Conservation (phyloP, 2,888 invertebrate genomes). For the Caenorhabditis angaria region DNA sequence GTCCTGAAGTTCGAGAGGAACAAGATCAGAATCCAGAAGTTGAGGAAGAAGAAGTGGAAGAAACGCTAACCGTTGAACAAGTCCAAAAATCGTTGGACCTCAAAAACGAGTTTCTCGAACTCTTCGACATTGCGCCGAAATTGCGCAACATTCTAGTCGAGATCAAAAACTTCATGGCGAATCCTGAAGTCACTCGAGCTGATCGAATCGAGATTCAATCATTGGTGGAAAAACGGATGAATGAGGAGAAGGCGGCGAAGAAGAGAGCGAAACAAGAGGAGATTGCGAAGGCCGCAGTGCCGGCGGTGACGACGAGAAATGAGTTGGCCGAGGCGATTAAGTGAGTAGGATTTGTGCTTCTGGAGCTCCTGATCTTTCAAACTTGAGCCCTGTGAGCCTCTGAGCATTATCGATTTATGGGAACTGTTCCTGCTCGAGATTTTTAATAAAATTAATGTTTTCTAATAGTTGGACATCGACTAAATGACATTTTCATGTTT, state of each 20-base stretch:
- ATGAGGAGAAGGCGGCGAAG: constrained; percentile 26
- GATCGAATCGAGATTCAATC: constrained; percentile 23
- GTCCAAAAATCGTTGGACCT: constrained; percentile 15
- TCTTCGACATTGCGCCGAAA: constrained; percentile 22
- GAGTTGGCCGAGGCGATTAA: constrained; percentile 13
- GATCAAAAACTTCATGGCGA: constrained; percentile 16
- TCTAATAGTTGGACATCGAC: too few relatives aligned
- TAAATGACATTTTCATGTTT: too few relatives aligned
- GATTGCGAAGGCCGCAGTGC: neutral
- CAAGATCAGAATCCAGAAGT: neutral
- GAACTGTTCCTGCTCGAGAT: too few relatives aligned
- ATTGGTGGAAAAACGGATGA: constrained; percentile 12
- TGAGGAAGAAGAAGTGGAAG: neutral
- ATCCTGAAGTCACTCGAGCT: constrained; percentile 22
- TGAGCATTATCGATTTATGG: too few relatives aligned
- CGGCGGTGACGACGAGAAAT: neutral
- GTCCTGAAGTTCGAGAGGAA: neutral
- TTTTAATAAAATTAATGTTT: too few relatives aligned
- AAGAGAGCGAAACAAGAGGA: constrained; percentile 15
- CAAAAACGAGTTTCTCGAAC: constrained; percentile 25
- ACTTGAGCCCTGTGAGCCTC: too few relatives aligned
- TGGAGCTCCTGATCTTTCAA: too few relatives aligned
- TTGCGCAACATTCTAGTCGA: constrained; percentile 24
- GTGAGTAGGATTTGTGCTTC: too few relatives aligned
- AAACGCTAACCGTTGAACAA: constrained; percentile 2